Base-by-base conservation (phyloP, 2,113 vertebrate species). In the Colossoma macropomum region DNA sequence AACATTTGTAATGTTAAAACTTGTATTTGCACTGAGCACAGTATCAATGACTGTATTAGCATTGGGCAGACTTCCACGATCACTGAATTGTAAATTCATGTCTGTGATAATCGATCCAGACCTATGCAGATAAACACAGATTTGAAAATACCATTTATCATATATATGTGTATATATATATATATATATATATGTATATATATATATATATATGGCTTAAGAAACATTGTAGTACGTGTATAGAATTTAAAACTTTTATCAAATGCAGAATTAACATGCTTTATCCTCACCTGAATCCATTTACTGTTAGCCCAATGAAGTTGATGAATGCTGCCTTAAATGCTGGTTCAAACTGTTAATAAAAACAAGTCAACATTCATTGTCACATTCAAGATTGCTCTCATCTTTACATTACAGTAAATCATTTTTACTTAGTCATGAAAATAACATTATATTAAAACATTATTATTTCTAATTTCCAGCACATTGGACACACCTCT, bases 261-360 rank as follows among this genome's bases (percentile, higher is more conserved):
- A 11, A 45, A 45, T 45, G 41, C 41, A 45, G 41, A 30, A 68
- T 34, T 34, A 21, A 4, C 16, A 21, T 8, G 0, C 2, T 62
- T 62, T 16, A 60, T 62, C 66, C 80, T 28, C 15, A 82, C 80
- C 13, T 32, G 62, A 68, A 82, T 1, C 9, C 1, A 82, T 23
- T 56, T 9, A 75, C 62, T 6, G 0, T 9, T 10, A 82, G 30
- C 0, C 0, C 1, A 6, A 10, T 11, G 17, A 59, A 68, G 80
- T 12, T 78, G 1, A 3, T 4, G 30, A 32, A 30, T 1, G 1
- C 1, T 0, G 4, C 28, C 4, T 1, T 21, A 8, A 75, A 59
- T 0, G 16, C 13, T 41, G 48, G 30, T 5, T 19, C 1, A 34
- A 82, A 34, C 80, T 82, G 62, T 68, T 45, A 52, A 75, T n/a